Evolutionary conservation across 2,113 vertebrate genomes (phyloP).

Genomic region (Picathartes gymnocephalus): DNA sequence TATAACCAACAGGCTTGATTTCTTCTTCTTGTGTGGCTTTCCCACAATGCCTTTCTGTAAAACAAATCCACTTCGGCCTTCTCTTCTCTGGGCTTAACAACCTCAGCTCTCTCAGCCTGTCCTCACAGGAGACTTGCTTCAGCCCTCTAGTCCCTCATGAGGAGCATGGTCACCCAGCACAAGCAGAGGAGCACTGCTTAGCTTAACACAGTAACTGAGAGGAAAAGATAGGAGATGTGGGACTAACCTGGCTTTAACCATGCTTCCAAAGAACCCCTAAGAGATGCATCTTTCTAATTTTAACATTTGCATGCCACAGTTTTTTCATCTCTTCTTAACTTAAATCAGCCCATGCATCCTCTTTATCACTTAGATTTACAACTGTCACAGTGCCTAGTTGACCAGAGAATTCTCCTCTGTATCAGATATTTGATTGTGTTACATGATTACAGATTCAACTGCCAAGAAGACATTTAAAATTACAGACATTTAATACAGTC

Average conservation of each 20-base stretch:
- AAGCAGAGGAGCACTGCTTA: neutral
- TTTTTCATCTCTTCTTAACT: neutral
- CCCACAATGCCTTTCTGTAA: neutral
- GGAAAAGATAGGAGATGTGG: neutral
- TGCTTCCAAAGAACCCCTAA: neutral
- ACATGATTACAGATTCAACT: neutral
- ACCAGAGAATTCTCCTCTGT: neutral
- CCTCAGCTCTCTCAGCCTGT: neutral
- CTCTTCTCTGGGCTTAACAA: neutral
- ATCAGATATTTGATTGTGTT: neutral
- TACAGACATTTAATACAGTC: neutral
- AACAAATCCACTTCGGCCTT: neutral
- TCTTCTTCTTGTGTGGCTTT: neutral
- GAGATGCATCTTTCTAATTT: neutral
- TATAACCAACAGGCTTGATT: neutral
- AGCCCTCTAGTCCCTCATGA: neutral
- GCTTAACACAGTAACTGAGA: neutral
- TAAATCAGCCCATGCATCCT: neutral
- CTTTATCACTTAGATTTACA: neutral
- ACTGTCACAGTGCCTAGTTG: neutral
- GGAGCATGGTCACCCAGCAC: neutral
- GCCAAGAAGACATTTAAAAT: slow-evolving; percentile 9
- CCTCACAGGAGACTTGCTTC: neutral
- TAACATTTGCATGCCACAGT: neutral
- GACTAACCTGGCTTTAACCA: neutral